phyloP scores from a whole-genome alignment of 2,113 vertebrate species.

The Thalassoma bifasciatum region DNA sequence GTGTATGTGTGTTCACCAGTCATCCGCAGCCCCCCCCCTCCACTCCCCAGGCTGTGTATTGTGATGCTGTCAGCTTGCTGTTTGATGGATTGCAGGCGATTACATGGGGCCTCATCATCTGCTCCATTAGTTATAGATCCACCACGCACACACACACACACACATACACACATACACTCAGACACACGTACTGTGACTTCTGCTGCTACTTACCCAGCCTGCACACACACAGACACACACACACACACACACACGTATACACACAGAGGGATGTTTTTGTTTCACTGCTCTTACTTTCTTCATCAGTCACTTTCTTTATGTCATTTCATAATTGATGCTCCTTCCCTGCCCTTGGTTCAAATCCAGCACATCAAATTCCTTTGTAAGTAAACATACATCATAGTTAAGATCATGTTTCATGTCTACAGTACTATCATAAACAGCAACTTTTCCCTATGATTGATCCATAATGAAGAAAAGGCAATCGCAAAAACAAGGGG shows the following conservation, averaged over 20 bases:
- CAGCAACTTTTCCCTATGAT: too few relatives aligned
- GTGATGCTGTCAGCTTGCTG: constrained; percentile 94
- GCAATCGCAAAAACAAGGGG: not conserved
- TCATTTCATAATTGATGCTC: not conserved
- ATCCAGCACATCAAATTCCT: not conserved
- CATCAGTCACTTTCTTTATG: constrained; percentile 1
- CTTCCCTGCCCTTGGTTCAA: not conserved
- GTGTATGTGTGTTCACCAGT: constrained; percentile 13
- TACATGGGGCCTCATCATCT: constrained; percentile 90
- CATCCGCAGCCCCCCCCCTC: constrained; percentile 24
- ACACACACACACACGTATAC: constrained; percentile 14
- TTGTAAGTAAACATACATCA: not conserved
- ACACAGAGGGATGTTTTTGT: constrained; percentile 2
- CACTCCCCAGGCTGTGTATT: constrained; percentile 71
- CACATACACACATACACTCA: constrained; percentile 12
- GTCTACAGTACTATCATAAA: too few relatives aligned
- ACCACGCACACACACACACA: constrained; percentile 80
- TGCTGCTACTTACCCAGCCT: constrained; percentile 12
- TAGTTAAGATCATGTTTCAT: not conserved
- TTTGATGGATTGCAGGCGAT: constrained; percentile 98
- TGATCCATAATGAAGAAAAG: not conserved
- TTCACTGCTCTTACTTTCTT: not conserved
- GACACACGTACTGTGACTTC: constrained; percentile 13
- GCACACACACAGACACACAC: constrained; percentile 6
- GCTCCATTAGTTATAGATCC: constrained; percentile 97